These are phyloP conservation scores for Apocrypta bakeri DNA, from an alignment of 1,140 invertebrate species.

Conservation along the genomic window DNA sequence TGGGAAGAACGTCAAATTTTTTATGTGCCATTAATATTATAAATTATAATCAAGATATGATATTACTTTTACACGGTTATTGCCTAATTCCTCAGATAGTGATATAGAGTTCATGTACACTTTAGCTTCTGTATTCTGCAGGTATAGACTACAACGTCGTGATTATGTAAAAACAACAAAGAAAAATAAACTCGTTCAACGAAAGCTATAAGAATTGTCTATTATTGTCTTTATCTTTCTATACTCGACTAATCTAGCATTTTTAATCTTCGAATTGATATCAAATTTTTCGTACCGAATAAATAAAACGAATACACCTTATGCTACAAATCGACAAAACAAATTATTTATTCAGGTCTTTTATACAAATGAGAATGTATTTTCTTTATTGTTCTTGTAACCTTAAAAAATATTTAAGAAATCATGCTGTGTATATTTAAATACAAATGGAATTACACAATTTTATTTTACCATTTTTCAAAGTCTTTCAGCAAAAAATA, in stretches of 20 bases:
- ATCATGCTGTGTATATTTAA: not conserved
- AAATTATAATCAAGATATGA: conserved; percentile 57
- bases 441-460: conserved; percentile 38
- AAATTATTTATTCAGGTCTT: conserved; percentile 33
- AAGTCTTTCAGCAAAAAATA: conserved; percentile 21
- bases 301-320: not conserved
- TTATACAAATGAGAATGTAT: conserved; percentile 17
- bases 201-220: conserved; percentile 33
- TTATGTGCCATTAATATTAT: conserved; percentile 67
- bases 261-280: not conserved
- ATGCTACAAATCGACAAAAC: conserved; percentile 28
- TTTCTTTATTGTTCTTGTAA: conserved; percentile 7
- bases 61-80: conserved; percentile 47
- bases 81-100: conserved; percentile 52
- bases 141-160: conserved; percentile 63
- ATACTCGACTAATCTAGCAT: too few species aligned
- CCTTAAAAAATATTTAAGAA: conserved; percentile 18
- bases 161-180: conserved; percentile 58
- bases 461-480: not conserved
- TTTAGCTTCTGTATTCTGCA: conserved; percentile 65
- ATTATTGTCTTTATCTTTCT: too few species aligned
- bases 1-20: conserved; percentile 52
- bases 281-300: not conserved
- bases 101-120: conserved; percentile 55
- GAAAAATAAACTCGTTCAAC: conserved; percentile 65